Base-by-base conservation (phyloP, 2,888 invertebrate genomes). In the Dynastes tityus region DNA sequence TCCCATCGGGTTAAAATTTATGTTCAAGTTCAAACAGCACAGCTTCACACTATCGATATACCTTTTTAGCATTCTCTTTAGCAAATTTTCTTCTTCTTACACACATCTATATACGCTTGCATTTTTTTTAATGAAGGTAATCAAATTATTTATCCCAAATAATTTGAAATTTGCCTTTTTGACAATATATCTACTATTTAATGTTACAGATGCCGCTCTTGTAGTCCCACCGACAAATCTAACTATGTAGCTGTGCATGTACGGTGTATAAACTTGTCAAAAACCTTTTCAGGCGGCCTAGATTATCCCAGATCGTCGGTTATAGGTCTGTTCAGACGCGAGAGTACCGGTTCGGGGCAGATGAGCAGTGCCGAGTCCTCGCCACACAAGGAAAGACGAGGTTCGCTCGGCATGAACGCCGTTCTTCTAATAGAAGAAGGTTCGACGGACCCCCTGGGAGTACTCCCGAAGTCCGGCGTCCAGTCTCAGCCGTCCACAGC, bases 261-360 rank as follows among this genome's bases (percentile, higher is more conserved):
- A 74, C 27, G 22, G 73, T 74, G 73, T 61, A 61, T 71, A 55
- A 71, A 74, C 45, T 74, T 9, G 27, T 37, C 27, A 13, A 27
- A 74, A 65, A 76, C 61, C 16, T 76, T 67, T 84, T 67, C 79
- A 95, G 96, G 96, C 90, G 96, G 96, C 86, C 93, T 96, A 89
- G 95, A 95, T 89, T 95, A 95, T 91, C 95, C 95, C 89, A 94
- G 95, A 90, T 95, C 95, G 90, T 96, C 96, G 89, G 96, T 96
- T 89, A 96, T 96, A 91, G 96, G 96, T 89, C 92, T 96, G 82
- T 96, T 96, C 90, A 92, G 96, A 86, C 92, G 95, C 86, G 96
- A 96, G 88, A 96, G 96, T 88, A 91, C 93, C 83, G 92, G 94
- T 84, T 95, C 95, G 0, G 92, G 93, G 76, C 93, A 93, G 68